Base-by-base conservation (phyloP, 2,888 invertebrate species). In the Acanthopleura granulata region DNA sequence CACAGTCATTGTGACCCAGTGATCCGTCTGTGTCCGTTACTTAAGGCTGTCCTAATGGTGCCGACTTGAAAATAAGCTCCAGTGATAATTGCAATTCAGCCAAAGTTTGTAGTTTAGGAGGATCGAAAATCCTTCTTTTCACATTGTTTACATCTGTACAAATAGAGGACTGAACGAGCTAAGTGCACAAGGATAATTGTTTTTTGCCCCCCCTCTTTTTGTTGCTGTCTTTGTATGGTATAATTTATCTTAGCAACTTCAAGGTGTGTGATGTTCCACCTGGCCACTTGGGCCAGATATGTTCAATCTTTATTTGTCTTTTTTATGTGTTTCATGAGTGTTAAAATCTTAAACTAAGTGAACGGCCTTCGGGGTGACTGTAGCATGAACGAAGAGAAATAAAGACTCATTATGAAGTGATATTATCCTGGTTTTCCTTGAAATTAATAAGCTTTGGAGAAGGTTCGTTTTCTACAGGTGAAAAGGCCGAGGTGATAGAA, bases 381-480 rank as follows among this genome's bases (percentile, higher is more conserved):
- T 66, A 66, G 66, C 29, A 66, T 66, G 66, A 66, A 27, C 66
- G 66, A 27, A 16, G 66, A 66, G 66, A 66, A 66, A 66, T 66
- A 66, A 66, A 66, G 66, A 25, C 66, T 66, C 22, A 57, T 66
- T 66, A 27, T 27, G 22, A 27, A 66, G 29, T 27, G 22, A 66
- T 57, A 66, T 12, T 12, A 15, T 66, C 25, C 25, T 66, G 66
- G 3, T 27, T 22, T 6, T 57, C 57, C 57, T 9, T 57, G 18
- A n/a, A n/a, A 57, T 57, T 57, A 57, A 9, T 57, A 12, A 9
- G 6, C 57, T 9, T 4, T 12, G 1, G 57, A 18, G 57, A 12
- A 18, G 57, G 9, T 40, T 40, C 40, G 9, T 40, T 40, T 40
- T 40, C 40, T 40, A 9, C 3, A 6, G 40, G 40, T 40, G 3